These are phyloP conservation scores for Abramis brama DNA, from an alignment of 2,113 vertebrate genomes.

Conservation along the genomic window DNA sequence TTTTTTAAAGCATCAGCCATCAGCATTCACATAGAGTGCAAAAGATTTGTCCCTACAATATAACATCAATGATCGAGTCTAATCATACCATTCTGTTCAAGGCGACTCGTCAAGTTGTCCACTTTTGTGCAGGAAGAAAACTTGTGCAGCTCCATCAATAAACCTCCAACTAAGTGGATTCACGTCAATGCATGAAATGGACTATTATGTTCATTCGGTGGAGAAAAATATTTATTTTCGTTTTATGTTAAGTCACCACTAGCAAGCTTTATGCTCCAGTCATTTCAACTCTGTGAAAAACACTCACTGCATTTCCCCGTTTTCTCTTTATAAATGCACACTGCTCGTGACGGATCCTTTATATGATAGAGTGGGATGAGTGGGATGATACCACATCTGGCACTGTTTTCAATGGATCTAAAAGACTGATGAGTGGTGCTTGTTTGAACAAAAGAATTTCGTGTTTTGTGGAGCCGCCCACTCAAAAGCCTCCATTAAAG, in stretches of 20 bases:
- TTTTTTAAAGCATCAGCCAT: not conserved
- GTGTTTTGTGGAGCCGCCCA: slow-evolving; percentile 46
- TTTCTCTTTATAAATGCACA: slow-evolving; percentile 25
- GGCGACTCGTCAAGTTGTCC: too few relatives aligned
- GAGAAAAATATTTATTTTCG: not conserved
- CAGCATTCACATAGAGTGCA: not conserved
- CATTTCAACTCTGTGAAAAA: not conserved
- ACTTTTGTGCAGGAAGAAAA: too few relatives aligned
- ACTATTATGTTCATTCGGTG: not conserved
- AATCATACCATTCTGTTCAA: too few relatives aligned
- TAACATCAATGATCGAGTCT: too few relatives aligned
- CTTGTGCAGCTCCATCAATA: not conserved
- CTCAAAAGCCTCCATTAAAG: slow-evolving; percentile 46
- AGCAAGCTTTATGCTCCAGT: not conserved
- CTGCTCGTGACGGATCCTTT: slow-evolving; percentile 55
- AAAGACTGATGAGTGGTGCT: slow-evolving; percentile 56
- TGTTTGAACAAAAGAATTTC: slow-evolving; percentile 54
- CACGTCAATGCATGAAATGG: not conserved
- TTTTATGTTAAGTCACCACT: slow-evolving; percentile 1
- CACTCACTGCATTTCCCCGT: slow-evolving; percentile 4
- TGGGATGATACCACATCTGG: slow-evolving; percentile 41
- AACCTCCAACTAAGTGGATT: not conserved
- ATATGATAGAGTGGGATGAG: slow-evolving; percentile 57
- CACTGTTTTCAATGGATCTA: slow-evolving; percentile 55
- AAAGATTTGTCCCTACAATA: too few relatives aligned